Evolutionary conservation across 2,888 invertebrate species (phyloP).

Genomic region (Drosophila diplacantha): DNA sequence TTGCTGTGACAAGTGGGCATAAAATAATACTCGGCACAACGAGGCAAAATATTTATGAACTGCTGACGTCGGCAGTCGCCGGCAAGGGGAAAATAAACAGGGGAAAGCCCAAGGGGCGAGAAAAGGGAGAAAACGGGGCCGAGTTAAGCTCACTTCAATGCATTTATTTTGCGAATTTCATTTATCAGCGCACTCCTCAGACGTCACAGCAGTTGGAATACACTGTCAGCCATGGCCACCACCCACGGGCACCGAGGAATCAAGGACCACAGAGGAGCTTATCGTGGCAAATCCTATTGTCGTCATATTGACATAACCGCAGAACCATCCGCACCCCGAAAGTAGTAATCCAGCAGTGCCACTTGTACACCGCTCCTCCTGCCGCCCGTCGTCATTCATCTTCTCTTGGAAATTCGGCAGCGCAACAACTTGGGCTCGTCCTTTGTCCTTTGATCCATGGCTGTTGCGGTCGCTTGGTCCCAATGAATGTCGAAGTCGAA

Average conservation of each 20-base stretch:
- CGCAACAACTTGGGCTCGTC: conserved; percentile 53
- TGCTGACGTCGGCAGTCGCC: conserved; percentile 53
- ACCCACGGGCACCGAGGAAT: conserved; percentile 40
- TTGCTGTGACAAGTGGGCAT: conserved; percentile 40
- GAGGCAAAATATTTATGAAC: conserved; percentile 57
- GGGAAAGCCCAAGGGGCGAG: not conserved
- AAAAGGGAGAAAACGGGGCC: conserved; percentile 2
- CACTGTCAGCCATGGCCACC: conserved; percentile 1
- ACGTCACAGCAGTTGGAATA: conserved; percentile 26
- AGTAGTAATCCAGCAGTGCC: conserved; percentile 31
- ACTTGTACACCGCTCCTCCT: not conserved
- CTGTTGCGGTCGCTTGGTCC: conserved; percentile 54
- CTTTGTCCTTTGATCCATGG: conserved; percentile 50
- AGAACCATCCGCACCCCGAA: conserved; percentile 31
- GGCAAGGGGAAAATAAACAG: conserved; percentile 15
- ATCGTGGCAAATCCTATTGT: conserved; percentile 68
- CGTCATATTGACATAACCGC: conserved; percentile 70
- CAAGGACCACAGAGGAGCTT: conserved; percentile 63
- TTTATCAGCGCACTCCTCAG: conserved; percentile 62
- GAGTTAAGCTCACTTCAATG: conserved; percentile 47
- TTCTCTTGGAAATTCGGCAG: conserved; percentile 29
- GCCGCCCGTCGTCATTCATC: conserved; percentile 9
- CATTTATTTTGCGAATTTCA: conserved; percentile 68
- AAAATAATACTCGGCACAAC: conserved; percentile 37
- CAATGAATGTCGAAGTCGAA: conserved; percentile 30